phyloP scores from a whole-genome alignment of 2,113 vertebrate genomes.

The Nothobranchius furzeri region DNA sequence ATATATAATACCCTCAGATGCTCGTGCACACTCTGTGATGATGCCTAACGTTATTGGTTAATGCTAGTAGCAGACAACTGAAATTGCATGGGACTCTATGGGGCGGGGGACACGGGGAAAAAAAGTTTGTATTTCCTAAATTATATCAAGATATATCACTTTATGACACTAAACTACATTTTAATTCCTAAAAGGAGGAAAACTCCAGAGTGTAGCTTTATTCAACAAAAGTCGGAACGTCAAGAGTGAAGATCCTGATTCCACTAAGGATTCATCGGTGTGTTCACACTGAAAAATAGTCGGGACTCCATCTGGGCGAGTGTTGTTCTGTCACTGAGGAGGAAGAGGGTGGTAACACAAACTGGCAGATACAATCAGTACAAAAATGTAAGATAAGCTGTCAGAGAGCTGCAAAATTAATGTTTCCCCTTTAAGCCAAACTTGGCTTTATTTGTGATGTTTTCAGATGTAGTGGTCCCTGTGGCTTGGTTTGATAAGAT shows the following conservation, averaged over 20 bases:
- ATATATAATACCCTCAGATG: too few species aligned
- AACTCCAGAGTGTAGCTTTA: too few species aligned
- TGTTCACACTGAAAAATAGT: not conserved
- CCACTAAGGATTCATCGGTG: not conserved
- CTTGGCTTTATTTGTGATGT: not conserved
- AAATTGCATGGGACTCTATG: too few species aligned
- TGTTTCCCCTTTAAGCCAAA: not conserved
- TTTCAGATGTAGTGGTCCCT: not conserved
- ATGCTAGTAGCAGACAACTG: too few species aligned
- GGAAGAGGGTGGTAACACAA: constrained; percentile 21
- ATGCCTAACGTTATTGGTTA: too few species aligned
- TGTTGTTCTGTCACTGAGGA: not conserved
- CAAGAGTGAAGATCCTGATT: not conserved
- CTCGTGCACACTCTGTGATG: too few species aligned
- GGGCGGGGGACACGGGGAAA: too few species aligned
- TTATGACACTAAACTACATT: too few species aligned
- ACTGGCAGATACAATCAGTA: constrained; percentile 9
- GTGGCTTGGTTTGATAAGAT: not conserved
- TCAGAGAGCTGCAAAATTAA: not conserved
- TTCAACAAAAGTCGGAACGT: not conserved
- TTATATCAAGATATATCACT: too few species aligned
- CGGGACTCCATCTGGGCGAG: not conserved
- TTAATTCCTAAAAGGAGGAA: too few species aligned
- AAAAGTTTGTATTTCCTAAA: too few species aligned
- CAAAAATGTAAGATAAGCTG: constrained; percentile 3